Conservation (phyloP, 2,888 invertebrate genomes). For the Luffia ferchaultella region DNA sequence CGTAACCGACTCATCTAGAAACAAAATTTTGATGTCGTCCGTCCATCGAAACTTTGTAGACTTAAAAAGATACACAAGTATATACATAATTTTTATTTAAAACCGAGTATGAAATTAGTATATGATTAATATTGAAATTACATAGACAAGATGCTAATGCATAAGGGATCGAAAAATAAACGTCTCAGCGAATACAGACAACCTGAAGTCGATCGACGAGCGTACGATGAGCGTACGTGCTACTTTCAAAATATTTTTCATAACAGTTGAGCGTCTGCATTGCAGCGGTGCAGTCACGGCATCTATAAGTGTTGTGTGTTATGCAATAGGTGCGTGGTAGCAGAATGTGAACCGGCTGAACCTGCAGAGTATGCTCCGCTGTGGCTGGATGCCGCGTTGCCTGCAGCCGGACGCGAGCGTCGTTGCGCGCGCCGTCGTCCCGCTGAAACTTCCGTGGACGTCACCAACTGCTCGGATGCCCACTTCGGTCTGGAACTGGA, state of each 20-base stretch:
- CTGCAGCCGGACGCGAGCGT: slow-evolving; percentile 13
- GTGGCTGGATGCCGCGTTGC: slow-evolving; percentile 35
- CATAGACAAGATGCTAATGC: no score
- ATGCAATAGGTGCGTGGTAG: slow-evolving; percentile 50
- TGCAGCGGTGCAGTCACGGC: not conserved
- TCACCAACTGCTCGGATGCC: slow-evolving; percentile 22
- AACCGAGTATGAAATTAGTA: no score
- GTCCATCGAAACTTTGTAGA: no score
- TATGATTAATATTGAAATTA: no score
- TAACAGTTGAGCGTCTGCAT: no score
- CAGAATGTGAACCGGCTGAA: slow-evolving; percentile 46
- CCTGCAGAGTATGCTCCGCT: slow-evolving; percentile 31
- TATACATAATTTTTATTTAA: no score
- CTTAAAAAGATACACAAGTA: no score
- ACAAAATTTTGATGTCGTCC: not conserved
- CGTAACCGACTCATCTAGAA: not conserved
- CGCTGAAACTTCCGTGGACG: slow-evolving; percentile 24
- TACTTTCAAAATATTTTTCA: no score
- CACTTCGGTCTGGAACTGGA: slow-evolving; percentile 36
- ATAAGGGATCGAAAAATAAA: no score
- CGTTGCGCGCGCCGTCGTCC: slow-evolving; percentile 27
- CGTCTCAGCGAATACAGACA: no score
- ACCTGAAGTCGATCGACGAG: not conserved
- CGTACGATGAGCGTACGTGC: not conserved
- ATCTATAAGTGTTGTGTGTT: slow-evolving; percentile 3